Evolutionary conservation across 2,797 vertebrate species (phyloP).

Genomic region (Crenichthys baileyi): DNA sequence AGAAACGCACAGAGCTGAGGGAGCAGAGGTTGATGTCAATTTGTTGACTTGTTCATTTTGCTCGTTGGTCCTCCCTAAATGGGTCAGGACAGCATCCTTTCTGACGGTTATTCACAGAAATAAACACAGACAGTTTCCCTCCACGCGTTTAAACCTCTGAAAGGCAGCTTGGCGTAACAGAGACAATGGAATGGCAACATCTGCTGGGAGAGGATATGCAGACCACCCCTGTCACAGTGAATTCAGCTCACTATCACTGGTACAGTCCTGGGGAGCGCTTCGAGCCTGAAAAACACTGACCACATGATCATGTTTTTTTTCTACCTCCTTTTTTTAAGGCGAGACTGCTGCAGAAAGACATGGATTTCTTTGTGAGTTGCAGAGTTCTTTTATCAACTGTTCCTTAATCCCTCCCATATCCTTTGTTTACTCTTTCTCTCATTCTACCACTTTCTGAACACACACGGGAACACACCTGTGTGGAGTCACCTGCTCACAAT

Average conservation of each 20-base stretch:
- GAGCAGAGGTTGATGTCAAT: conserved; percentile 41
- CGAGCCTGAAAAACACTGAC: conserved; percentile 52
- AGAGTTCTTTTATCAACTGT: conserved; percentile 42
- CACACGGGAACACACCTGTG: conserved; percentile 52
- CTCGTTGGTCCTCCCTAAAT: conserved; percentile 69
- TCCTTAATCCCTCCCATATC: conserved; percentile 12
- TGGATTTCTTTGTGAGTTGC: conserved; percentile 49
- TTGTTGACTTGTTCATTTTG: conserved; percentile 67
- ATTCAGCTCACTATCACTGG: conserved; percentile 54
- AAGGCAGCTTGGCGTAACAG: conserved; percentile 45
- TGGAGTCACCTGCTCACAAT: conserved; percentile 65
- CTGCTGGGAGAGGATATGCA: conserved; percentile 47
- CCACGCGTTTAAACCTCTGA: conserved; percentile 40
- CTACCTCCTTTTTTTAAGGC: neutral
- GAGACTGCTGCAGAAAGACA: conserved; percentile 55
- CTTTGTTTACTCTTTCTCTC: conserved; percentile 35
- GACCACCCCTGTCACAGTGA: conserved; percentile 58
- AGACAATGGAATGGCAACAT: conserved; percentile 53
- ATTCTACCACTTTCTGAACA: conserved; percentile 10
- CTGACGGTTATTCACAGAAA: conserved; percentile 46
- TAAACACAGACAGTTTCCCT: conserved; percentile 58
- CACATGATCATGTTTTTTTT: conserved; percentile 25
- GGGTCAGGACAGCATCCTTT: conserved; percentile 48
- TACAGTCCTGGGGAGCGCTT: conserved; percentile 35
- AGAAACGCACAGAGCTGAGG: neutral